Base-by-base conservation (phyloP, 2,888 invertebrate genomes). In the Dolichopus griseipennis region DNA sequence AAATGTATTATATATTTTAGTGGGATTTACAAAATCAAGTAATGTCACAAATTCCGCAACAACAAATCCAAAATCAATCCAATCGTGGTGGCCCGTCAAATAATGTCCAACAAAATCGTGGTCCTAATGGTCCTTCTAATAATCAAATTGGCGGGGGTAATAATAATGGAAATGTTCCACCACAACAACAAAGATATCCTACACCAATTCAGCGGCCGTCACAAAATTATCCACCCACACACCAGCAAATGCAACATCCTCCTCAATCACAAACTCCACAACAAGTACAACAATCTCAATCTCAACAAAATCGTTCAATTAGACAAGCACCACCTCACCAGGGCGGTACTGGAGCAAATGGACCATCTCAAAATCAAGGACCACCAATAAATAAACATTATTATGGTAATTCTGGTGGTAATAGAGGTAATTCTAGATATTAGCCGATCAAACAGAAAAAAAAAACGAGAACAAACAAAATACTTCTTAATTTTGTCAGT, bases 1-100 rank as follows among this genome's bases (percentile, higher is more conserved):
- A 22, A 22, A 65, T 37, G 3, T 27, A 34, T 18, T 21, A 43
- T 20, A 43, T n/a, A 65, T 69, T 66, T 72, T 20, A 81, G 81
- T 81, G 81, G 81, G 81, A 81, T 69, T 69, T 79, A 70, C 79
- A 79, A 73, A 80, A 75, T 70, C 76, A 76, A 73, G 76, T 85
- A 80, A 74, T 85, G 84, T 75, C 85, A 83, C 73, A 84, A 81
- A 74, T 84, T 82, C 76, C 82, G 79, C 74, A 74, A 7, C 76
- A 75, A 34, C 77, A 75, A 71, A 73, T 75, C 22, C 74, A 74
- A 66, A 75, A 75, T 68, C 75, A 76, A 66, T 73, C 72, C 68
- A 74, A 73, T 71, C 71, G 73, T 62, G 67, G 71, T 71, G 68
- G 72, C 64, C 73, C 71, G 37, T 75, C 74, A 72, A 74, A 75